Base-by-base conservation (phyloP, 2,113 vertebrate genomes). In the Egretta garzetta region DNA sequence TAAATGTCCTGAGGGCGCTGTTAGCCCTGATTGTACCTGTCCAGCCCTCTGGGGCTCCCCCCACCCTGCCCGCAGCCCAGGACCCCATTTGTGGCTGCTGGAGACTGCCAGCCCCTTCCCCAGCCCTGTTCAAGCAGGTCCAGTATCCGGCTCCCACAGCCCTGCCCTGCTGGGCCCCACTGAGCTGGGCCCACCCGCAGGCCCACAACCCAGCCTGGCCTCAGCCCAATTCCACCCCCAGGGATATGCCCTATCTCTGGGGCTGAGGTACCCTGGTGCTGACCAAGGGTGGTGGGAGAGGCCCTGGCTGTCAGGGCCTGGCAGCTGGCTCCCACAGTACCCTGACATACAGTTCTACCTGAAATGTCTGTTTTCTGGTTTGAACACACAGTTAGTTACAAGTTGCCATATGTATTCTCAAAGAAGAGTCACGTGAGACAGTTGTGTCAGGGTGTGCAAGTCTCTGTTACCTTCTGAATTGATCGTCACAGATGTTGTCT, bases 41-140 rank as follows among this genome's bases (percentile, higher is more conserved):
- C 28, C 14, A 28, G 9, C 4, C 20, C 16, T 66, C 30, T 24
- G 9, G 10, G 58, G 4, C 3, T 53, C 1, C 4, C 11, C 12
- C 4, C 4, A 30, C 19, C 18, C 37, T 12, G 5, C 5, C 43
- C 21, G 45, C 0, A 4, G 30, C 8, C 23, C 33, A 70, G 9
- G 13, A 55, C 11, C 11, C 47, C 6, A 14, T 21, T 41, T 56
- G 37, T 14, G 59, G 41, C 10, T 4, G 0, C 14, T 6, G 12
- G 23, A 27, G 30, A 6, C 28, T 41, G 14, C 15, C 41, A 47
- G 28, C 26, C 32, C 35, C 41, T 52, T 20, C 20, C 33, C 12
- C 12, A 39, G 17, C 20, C 14, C 21, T 2, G 14, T 18, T 17
- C 12, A 24, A 82, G 53, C 30, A 68, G 24, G 20, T 9, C 17